Percentiles rank a stretch among this genome's conserved stretches.
These are phyloP conservation scores for Catalaphyllia jardinei DNA, from an alignment of 64 coral and sea anemone species.

Conservation along the genomic window DNA sequence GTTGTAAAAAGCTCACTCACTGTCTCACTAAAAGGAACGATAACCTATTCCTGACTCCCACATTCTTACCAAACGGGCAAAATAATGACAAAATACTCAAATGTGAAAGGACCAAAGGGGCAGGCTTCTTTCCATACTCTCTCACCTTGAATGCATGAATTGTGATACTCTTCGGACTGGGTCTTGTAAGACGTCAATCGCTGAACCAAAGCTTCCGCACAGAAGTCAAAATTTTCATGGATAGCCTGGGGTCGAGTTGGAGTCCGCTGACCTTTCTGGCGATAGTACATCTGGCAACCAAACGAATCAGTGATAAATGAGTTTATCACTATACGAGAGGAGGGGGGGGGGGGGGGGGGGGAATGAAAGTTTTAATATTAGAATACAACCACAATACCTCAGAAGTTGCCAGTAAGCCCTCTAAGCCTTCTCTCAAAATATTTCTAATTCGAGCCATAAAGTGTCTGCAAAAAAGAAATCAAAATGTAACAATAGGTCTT, in stretches of 20 bases:
- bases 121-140: not conserved
- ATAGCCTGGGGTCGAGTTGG: conserved; percentile 90
- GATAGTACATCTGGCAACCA: conserved; percentile 82
- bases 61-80: too few relatives aligned
- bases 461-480: conserved; percentile 44
- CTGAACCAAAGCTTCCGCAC: conserved; percentile 79
- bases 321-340: not conserved
- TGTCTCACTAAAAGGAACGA: too few relatives aligned
- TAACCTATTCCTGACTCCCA: too few relatives aligned
- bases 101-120: not conserved
- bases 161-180: conserved; percentile 94
- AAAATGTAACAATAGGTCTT: not conserved
- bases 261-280: conserved; percentile 86
- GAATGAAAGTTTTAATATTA: not conserved
- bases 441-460: conserved; percentile 91
- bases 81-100: too few relatives aligned
- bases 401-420: conserved; percentile 87
- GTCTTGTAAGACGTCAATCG: conserved; percentile 90
- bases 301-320: not conserved
- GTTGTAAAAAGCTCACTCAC: too few relatives aligned
- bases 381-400: conserved; percentile 54
- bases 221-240: conserved; percentile 93
- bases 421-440: conserved; percentile 80
- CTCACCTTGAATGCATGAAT: conserved; percentile 95
- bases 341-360: not conserved